Evolutionary conservation across 2,888 invertebrate species (phyloP), one percentile per base, ranked within the genome.

Genomic region (Sepiola atlantica): DNA sequence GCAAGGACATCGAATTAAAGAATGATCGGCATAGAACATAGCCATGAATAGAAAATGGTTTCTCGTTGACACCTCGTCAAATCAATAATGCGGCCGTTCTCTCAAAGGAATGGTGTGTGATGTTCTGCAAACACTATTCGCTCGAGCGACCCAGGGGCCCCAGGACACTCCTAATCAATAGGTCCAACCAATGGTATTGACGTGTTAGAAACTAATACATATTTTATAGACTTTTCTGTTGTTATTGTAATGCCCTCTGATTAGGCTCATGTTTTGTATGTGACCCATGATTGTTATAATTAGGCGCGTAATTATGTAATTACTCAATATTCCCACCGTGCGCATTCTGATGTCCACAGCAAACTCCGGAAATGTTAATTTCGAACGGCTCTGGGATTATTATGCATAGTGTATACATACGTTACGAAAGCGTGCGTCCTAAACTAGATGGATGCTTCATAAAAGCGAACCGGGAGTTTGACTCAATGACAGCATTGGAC

Each of bases 1-100:
- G 77, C 77, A 77, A 77, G n/a, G 77, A 77, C 77, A 77, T n/a
- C n/a, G 77, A 77, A 77, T 77, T 77, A 77, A 77, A 77, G 77
- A 77, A n/a, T 77, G 77, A 77, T n/a, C n/a, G n/a, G 77, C 45
- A 77, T n/a, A 77, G 77, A 77, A 77, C 77, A 77, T 77, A 77
- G 77, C 77, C 32, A 77, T 32, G 77, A 77, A 77, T 77, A 77
- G 77, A 77, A 45, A 77, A 77, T 77, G n/a, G n/a, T 77, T n/a
- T n/a, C 77, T 4, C n/a, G n/a, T 77, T 77, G 77, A 77, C 77
- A 77, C 77, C 77, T 77, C n/a, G n/a, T 16, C 77, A 21, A 77
- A 77, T 77, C 77, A 77, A 77, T 77, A 77, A 77, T 77, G n/a
- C 77, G n/a, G 16, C 77, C 3, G n/a, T n/a, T 77, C 77, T 77